Evolutionary conservation across 2,888 invertebrate species (phyloP), one percentile per base, ranked within the genome.

Genomic region (Nomada ruficornis): DNA sequence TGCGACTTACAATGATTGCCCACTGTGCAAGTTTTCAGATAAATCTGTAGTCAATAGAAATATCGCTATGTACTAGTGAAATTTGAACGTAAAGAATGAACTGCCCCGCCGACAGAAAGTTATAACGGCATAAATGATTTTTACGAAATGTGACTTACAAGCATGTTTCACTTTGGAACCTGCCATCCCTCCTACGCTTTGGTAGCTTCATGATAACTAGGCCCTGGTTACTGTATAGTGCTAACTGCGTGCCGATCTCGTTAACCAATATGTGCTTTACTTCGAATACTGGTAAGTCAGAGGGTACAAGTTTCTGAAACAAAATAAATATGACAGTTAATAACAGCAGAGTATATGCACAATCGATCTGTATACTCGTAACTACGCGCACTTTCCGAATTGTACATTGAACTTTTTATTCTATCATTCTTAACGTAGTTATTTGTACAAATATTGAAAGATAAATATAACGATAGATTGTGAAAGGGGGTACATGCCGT

Each of bases 131-230:
- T 36, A 36, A 36, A 36, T 10, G 44, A 55, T 9, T 26, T 10
- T 0, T 36, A 3, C 44, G 13, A 52, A 18, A 42, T 15, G 20
- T 1, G 55, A 95, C 96, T 95, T 94, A 97, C 97, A 96, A 95
- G 96, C 97, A 97, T 29, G 95, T 96, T 83, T 97, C 96, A 55
- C 96, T 96, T 85, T 96, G 95, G 91, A 96, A 96, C 73, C 95
- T 95, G 0, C 96, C 96, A 18, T 95, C 95, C 26, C 97, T 97
- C 95, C 96, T 96, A 82, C 96, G 94, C 63, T 95, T 94, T 0
- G 97, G 98, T 78, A 98, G 94, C 90, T 97, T 96, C 29, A 96
- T 94, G 18, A 97, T 94, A 70, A 96, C 95, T 75, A 97, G 95
- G 0, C 97, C 97, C 68, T 95, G 94, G 9, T 95, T 94, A 0